Conservation (phyloP, 2,888 invertebrate genomes). For the Epiblema foenella region DNA sequence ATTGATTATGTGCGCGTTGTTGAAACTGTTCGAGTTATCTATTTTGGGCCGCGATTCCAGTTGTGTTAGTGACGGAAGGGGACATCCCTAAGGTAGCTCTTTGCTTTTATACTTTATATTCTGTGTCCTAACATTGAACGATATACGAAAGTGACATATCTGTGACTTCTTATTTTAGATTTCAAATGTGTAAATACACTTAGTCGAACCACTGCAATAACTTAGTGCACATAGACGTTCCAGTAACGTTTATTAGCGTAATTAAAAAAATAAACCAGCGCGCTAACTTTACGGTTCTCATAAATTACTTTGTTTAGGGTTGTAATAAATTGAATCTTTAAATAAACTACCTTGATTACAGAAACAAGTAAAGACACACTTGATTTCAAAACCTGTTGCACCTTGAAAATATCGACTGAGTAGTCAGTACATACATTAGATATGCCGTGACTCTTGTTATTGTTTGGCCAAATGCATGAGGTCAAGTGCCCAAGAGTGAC, state of each 20-base stretch:
- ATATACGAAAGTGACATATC: background rate
- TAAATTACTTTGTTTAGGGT: constrained; percentile 13
- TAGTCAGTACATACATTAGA: constrained; percentile 13
- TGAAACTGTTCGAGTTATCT: too few relatives aligned
- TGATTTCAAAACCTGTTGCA: constrained; percentile 15
- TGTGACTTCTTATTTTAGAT: background rate
- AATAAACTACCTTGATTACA: constrained; percentile 14
- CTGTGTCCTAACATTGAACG: too few relatives aligned
- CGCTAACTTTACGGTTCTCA: constrained; percentile 3
- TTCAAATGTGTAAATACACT: background rate
- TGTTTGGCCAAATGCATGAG: constrained; percentile 11
- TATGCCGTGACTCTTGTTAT: constrained; percentile 23
- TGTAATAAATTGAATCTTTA: constrained; percentile 10
- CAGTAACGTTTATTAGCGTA: background rate
- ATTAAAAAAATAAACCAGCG: background rate
- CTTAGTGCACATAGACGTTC: background rate
- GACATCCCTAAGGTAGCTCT: too few relatives aligned
- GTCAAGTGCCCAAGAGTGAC: constrained; percentile 37
- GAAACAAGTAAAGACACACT: background rate
- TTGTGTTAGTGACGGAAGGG: too few relatives aligned
- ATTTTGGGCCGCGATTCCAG: too few relatives aligned
- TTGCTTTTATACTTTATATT: too few relatives aligned
- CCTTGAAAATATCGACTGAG: constrained; percentile 20
- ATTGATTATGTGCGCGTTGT: too few relatives aligned
- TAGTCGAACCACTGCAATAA: background rate